Percentiles rank a stretch among this genome's conserved stretches.
These are phyloP conservation scores for Pterocles gutturalis DNA, from an alignment of 2,113 vertebrate genomes.

Conservation along the genomic window DNA sequence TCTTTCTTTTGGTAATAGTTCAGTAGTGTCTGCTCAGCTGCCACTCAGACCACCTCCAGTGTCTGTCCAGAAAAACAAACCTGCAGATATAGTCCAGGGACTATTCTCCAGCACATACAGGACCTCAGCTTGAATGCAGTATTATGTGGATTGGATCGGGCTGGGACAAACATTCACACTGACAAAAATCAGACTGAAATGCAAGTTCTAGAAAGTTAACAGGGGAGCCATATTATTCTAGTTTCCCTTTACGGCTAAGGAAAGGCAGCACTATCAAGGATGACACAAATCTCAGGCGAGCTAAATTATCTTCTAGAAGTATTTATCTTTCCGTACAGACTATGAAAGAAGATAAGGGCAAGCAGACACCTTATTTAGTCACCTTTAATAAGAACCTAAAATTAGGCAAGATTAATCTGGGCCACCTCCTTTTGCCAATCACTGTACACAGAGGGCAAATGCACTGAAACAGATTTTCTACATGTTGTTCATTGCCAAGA, in stretches of 20 bases:
- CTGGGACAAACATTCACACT: neutral
- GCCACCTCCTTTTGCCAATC: constrained; percentile 17
- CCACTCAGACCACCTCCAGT: neutral
- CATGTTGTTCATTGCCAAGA: neutral
- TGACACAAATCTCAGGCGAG: constrained; percentile 1
- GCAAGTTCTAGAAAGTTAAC: neutral
- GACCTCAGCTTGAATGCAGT: neutral
- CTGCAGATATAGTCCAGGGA: neutral
- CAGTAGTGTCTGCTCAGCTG: neutral
- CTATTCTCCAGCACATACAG: neutral
- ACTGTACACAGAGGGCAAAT: neutral
- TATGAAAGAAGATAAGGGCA: neutral
- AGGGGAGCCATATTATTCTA: neutral
- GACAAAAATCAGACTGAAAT: neutral
- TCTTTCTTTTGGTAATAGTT: neutral
- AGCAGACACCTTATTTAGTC: constrained; percentile 5
- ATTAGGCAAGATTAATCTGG: constrained; percentile 36
- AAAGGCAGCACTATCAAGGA: neutral
- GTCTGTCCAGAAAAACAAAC: neutral
- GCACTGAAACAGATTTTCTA: neutral
- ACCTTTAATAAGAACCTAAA: constrained; percentile 41
- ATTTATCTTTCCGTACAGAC: constrained; percentile 11
- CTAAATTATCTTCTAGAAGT: neutral
- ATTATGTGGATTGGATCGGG: neutral
- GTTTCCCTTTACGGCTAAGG: neutral